A percentile compares a stretch with the other conserved stretches of the same genome.
phyloP scores from a whole-genome alignment of 2,797 vertebrate species.

The Carapus acus region DNA sequence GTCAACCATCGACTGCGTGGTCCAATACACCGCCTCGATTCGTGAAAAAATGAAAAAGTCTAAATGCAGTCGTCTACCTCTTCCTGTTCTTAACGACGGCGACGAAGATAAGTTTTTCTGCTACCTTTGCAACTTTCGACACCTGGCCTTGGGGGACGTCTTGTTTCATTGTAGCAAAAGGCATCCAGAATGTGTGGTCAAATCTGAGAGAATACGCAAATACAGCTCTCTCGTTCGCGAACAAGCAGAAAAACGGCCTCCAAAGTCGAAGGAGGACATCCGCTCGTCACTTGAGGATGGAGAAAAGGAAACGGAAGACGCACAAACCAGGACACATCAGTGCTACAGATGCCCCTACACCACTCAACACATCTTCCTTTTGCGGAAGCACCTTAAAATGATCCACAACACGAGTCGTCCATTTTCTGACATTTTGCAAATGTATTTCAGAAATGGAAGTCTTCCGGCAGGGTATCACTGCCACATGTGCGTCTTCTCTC shows the following conservation, averaged over 20 bases:
- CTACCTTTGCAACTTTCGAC: slow-evolving; percentile 57
- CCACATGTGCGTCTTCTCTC: slow-evolving; percentile 81
- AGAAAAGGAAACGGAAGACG: neutral
- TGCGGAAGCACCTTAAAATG: slow-evolving; percentile 78
- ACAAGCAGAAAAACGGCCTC: neutral
- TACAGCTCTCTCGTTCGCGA: slow-evolving; percentile 36
- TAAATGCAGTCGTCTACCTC: slow-evolving; percentile 46
- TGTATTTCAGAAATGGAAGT: slow-evolving; percentile 73
- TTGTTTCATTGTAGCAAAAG: slow-evolving; percentile 31
- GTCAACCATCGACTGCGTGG: neutral
- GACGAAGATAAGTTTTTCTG: slow-evolving; percentile 51
- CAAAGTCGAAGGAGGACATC: neutral
- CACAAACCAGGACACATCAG: slow-evolving; percentile 62
- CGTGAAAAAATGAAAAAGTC: slow-evolving; percentile 37
- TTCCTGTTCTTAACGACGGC: slow-evolving; percentile 39
- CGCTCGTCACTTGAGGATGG: neutral
- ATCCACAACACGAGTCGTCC: slow-evolving; percentile 72
- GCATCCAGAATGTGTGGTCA: slow-evolving; percentile 26
- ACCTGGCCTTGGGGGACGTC: neutral
- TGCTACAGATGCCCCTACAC: slow-evolving; percentile 77
- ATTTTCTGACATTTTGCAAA: slow-evolving; percentile 67
- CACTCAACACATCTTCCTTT: slow-evolving; percentile 71
- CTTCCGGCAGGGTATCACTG: slow-evolving; percentile 84
- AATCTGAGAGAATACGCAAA: neutral
- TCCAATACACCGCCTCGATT: slow-evolving; percentile 38